These are phyloP conservation scores for Morpho deidamia DNA, from an alignment of 2,888 invertebrate species.

Conservation along the genomic window DNA sequence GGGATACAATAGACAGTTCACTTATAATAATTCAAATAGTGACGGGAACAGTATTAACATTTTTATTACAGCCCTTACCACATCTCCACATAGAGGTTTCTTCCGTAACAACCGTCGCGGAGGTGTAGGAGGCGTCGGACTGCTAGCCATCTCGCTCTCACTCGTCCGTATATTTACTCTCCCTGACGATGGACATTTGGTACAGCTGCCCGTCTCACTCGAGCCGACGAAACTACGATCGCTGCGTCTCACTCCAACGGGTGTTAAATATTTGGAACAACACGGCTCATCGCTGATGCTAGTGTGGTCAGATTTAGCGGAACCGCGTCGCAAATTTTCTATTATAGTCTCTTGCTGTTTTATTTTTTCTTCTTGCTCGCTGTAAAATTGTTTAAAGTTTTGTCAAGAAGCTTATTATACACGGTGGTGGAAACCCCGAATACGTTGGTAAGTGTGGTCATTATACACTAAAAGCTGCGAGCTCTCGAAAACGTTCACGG, in stretches of 20 bases:
- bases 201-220: slow-evolving; percentile 28
- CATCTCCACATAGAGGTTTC: slow-evolving; percentile 28
- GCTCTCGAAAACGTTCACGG: too few relatives aligned
- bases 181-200: slow-evolving; percentile 22
- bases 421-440: too few relatives aligned
- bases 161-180: slow-evolving; percentile 25
- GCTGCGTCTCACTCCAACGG: slow-evolving; percentile 26
- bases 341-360: slow-evolving; percentile 44
- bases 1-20: too few relatives aligned
- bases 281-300: slow-evolving; percentile 18
- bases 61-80: too few relatives aligned
- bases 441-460: too few relatives aligned
- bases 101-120: slow-evolving; percentile 38
- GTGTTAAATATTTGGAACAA: slow-evolving; percentile 24
- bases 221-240: slow-evolving; percentile 19
- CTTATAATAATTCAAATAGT: too few relatives aligned
- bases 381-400: slow-evolving; percentile 24
- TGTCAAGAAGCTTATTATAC: too few relatives aligned
- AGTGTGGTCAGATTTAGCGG: not conserved
- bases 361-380: slow-evolving; percentile 46
- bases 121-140: slow-evolving; percentile 41
- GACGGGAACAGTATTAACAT: too few relatives aligned
- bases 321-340: slow-evolving; percentile 29
- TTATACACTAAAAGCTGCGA: too few relatives aligned
- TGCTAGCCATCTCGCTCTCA: slow-evolving; percentile 38